Percentiles rank a stretch among this genome's conserved stretches.
These are phyloP conservation scores for Tribolium freemani DNA, from an alignment of 2,888 invertebrate species.

Conservation along the genomic window DNA sequence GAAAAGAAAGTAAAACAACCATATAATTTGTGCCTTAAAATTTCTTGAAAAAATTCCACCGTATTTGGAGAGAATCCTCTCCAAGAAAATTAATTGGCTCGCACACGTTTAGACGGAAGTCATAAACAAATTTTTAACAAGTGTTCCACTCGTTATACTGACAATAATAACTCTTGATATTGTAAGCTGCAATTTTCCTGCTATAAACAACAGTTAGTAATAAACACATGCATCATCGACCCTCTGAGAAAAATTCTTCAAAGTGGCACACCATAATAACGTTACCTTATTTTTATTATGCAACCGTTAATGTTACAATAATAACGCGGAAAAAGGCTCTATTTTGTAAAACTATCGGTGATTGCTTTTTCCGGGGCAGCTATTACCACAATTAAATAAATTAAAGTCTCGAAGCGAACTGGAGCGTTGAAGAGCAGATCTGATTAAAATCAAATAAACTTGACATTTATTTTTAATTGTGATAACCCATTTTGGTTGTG, in stretches of 20 bases:
- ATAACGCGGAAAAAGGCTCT: background rate
- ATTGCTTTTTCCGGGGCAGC: background rate
- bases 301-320: conserved; percentile 3
- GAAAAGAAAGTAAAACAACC: background rate
- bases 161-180: conserved; percentile 22
- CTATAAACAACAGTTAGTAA: conserved; percentile 28
- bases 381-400: background rate
- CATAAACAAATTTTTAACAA: conserved; percentile 30
- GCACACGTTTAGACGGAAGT: conserved; percentile 5
- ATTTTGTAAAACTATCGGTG: background rate
- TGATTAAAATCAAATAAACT: background rate
- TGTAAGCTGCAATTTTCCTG: conserved; percentile 17
- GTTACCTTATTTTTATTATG: conserved; percentile 21
- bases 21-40: no score
- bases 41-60: no score
- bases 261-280: conserved; percentile 22
- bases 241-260: conserved; percentile 14
- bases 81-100: conserved; percentile 14
- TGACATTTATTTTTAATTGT: background rate
- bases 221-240: conserved; percentile 26
- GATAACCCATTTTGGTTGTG: background rate
- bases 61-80: background rate
- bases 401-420: background rate
- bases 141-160: conserved; percentile 5
- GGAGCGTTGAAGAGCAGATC: conserved; percentile 3